These are phyloP conservation scores for Synergus umbraculus DNA, from an alignment of 2,888 invertebrate species.

Conservation along the genomic window DNA sequence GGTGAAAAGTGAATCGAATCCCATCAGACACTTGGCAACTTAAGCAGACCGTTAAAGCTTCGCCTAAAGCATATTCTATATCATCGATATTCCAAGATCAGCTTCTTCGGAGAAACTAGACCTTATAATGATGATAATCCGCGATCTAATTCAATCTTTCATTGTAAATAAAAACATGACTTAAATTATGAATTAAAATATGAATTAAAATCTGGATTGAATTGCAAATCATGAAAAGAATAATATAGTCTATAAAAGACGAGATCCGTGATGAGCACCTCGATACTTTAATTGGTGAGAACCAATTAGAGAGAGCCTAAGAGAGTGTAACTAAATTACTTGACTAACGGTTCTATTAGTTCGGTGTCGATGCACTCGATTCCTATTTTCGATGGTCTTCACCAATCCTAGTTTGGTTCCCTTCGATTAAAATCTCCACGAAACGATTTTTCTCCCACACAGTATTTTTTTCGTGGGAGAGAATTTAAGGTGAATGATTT, in stretches of 20 bases:
- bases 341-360: slow-evolving; percentile 56
- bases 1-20: slow-evolving; percentile 24
- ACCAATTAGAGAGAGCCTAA: slow-evolving; percentile 59
- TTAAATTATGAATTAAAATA: not conserved
- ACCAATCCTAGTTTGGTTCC: slow-evolving; percentile 17
- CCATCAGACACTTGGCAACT: slow-evolving; percentile 2
- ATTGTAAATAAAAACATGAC: not conserved
- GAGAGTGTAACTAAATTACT: slow-evolving; percentile 42
- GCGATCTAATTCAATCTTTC: slow-evolving; percentile 17
- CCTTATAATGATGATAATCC: slow-evolving; percentile 20
- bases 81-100: slow-evolving; percentile 24
- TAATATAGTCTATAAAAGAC: not conserved
- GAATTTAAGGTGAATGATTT: not conserved
- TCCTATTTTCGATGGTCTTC: slow-evolving; percentile 32
- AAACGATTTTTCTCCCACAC: not conserved
- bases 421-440: not conserved
- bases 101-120: slow-evolving; percentile 1
- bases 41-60: slow-evolving; percentile 16
- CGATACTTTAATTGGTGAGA: slow-evolving; percentile 63
- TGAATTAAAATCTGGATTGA: not conserved
- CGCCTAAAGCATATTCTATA: not conserved
- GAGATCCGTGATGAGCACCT: slow-evolving; percentile 49
- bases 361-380: slow-evolving; percentile 21
- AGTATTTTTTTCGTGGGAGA: not conserved
- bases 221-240: not conserved